Percentiles rank a stretch among this genome's conserved stretches.
phyloP scores from a whole-genome alignment of 2,113 vertebrate species.

The Pitta sordida region DNA sequence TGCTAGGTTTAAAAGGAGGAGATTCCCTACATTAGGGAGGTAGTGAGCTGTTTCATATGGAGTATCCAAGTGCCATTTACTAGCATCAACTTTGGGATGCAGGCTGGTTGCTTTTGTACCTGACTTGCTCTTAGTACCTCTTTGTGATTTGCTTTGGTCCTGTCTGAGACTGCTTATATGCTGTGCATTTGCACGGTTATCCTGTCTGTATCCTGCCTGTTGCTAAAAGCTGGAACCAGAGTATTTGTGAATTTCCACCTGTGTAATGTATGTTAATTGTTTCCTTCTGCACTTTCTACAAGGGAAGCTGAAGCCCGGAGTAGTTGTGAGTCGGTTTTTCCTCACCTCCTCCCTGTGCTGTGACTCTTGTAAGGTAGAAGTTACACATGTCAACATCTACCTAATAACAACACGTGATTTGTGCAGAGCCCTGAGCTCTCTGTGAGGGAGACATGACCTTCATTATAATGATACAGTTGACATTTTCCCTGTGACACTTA shows the following conservation, averaged over 20 bases:
- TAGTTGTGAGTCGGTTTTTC: background rate
- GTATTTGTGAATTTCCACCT: background rate
- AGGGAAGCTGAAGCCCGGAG: background rate
- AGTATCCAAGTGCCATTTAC: constrained; percentile 36
- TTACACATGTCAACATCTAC: constrained; percentile 57
- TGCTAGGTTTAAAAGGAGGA: constrained; percentile 55
- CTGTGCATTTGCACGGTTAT: background rate
- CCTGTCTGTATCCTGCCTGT: background rate
- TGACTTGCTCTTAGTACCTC: background rate
- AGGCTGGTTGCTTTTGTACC: constrained; percentile 1
- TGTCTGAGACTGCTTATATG: background rate
- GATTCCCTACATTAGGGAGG: constrained; percentile 58
- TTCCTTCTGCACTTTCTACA: background rate
- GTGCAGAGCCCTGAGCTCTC: constrained; percentile 58
- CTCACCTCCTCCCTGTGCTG: background rate
- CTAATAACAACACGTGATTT: constrained; percentile 65
- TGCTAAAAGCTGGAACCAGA: background rate
- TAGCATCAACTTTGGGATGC: constrained; percentile 50
- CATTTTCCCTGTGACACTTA: constrained; percentile 70
- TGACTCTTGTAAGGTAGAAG: constrained; percentile 33
- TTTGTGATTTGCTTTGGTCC: background rate
- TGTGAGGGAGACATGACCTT: constrained; percentile 68
- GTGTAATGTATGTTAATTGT: background rate
- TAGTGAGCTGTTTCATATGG: constrained; percentile 43
- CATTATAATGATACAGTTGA: constrained; percentile 73